Conservation (phyloP, 1,140 invertebrate genomes). For the Cydia pomonella region DNA sequence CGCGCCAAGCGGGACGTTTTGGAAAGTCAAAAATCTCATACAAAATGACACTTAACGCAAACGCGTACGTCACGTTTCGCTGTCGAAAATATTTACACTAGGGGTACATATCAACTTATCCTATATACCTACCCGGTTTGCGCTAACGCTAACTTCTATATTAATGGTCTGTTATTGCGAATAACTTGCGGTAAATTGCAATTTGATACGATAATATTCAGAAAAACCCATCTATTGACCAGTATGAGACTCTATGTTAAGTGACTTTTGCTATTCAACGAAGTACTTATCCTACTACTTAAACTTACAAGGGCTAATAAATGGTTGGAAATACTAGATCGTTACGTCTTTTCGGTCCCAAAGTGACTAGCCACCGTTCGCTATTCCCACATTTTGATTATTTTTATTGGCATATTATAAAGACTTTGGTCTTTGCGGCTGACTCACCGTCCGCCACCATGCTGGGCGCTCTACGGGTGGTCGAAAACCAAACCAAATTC, state of each 20-base stretch:
- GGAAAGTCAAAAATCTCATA: too few species aligned
- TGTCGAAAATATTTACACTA: too few species aligned
- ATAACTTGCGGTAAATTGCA: not conserved
- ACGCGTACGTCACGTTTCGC: too few species aligned
- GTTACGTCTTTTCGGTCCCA: not conserved
- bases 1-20: too few species aligned
- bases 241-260: not conserved
- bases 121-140: not conserved
- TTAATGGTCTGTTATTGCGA: not conserved
- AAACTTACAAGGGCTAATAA: not conserved
- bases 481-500: not conserved
- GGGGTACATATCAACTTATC: too few species aligned
- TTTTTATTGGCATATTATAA: slow-evolving; percentile 28
- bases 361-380: not conserved
- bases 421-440: slow-evolving; percentile 5
- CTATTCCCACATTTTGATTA: slow-evolving; percentile 22
- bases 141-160: not conserved
- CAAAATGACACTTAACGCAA: too few species aligned
- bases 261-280: slow-evolving; percentile 14
- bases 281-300: not conserved
- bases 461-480: slow-evolving; percentile 18
- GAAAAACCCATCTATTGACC: not conserved
- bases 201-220: not conserved
- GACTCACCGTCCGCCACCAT: slow-evolving; percentile 14
- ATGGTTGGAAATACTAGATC: not conserved